phyloP scores from a whole-genome alignment of 1,140 invertebrate genomes.

The Episyrphus balteatus region DNA sequence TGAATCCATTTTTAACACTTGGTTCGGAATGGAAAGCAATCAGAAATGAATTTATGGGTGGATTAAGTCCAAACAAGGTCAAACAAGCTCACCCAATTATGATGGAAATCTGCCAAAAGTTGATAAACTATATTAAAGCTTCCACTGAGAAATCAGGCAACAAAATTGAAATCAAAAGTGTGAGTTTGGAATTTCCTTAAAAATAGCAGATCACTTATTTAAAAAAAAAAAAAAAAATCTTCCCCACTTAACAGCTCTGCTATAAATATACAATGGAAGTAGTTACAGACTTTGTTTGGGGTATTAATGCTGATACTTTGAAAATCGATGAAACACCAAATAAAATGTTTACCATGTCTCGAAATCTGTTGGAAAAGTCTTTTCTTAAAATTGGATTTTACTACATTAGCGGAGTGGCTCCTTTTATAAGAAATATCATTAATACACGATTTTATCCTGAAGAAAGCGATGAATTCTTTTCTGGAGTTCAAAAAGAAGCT shows the following conservation, averaged over 20 bases:
- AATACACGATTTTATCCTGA: slow-evolving; percentile 14
- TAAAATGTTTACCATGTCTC: slow-evolving; percentile 16
- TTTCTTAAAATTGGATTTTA: slow-evolving; percentile 11
- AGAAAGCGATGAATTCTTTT: slow-evolving; percentile 20
- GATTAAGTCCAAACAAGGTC: slow-evolving; percentile 37
- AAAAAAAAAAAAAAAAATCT: too few relatives aligned
- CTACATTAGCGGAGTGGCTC: slow-evolving; percentile 14
- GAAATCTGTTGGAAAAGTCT: slow-evolving; percentile 9
- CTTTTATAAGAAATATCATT: slow-evolving; percentile 12
- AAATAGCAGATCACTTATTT: too few relatives aligned
- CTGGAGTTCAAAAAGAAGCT: slow-evolving; percentile 21
- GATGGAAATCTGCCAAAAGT: slow-evolving; percentile 19
- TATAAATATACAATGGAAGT: slow-evolving; percentile 38
- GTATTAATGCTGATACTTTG: slow-evolving; percentile 29
- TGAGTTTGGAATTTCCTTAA: too few relatives aligned
- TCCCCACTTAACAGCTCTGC: slow-evolving; percentile 9
- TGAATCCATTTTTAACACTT: slow-evolving; percentile 37
- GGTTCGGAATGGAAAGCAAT: slow-evolving; percentile 43
- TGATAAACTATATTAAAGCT: slow-evolving; percentile 6
- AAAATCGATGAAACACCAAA: slow-evolving; percentile 13
- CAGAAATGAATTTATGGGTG: slow-evolving; percentile 41
- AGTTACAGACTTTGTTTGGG: slow-evolving; percentile 39
- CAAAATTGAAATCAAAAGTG: too few relatives aligned
- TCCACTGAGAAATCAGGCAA: too few relatives aligned
- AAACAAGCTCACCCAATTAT: slow-evolving; percentile 21